A percentile compares a stretch with the other conserved stretches of the same genome.
Conservation (phyloP, 2,888 invertebrate species). For the Sympetrum striolatum region DNA sequence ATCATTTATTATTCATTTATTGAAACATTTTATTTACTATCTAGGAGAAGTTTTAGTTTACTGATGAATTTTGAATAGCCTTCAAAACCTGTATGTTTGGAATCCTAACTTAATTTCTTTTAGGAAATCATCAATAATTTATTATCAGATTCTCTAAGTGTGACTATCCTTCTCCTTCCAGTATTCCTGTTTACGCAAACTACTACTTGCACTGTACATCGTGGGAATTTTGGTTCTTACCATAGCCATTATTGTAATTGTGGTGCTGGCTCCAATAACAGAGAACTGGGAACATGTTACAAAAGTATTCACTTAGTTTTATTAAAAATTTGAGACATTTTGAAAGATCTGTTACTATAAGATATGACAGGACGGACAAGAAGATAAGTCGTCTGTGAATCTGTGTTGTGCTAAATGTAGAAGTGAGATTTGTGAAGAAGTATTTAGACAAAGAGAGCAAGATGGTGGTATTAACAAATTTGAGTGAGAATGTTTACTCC, state of each 20-base stretch:
- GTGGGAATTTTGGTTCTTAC: slow-evolving; percentile 74
- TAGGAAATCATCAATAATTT: not conserved
- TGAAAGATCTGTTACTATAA: not conserved
- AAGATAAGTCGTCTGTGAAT: not conserved
- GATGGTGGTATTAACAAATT: not conserved
- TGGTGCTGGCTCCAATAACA: slow-evolving; percentile 77
- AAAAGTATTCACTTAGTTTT: slow-evolving; percentile 6
- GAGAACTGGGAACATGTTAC: slow-evolving; percentile 55
- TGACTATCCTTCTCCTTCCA: slow-evolving; percentile 56
- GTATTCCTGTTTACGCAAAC: slow-evolving; percentile 79
- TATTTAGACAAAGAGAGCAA: not conserved
- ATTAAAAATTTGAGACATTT: not conserved
- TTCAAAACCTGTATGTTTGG: not conserved
- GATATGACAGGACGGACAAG: not conserved
- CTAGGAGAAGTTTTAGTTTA: too few relatives aligned
- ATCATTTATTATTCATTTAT: not conserved
- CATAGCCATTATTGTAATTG: slow-evolving; percentile 75
- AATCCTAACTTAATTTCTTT: not conserved
- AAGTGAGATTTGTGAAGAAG: not conserved
- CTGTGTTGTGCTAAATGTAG: not conserved
- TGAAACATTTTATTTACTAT: too few relatives aligned
- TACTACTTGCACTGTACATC: slow-evolving; percentile 79
- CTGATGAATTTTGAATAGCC: not conserved
- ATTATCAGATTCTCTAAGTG: not conserved
- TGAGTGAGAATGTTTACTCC: not conserved